phyloP scores from a whole-genome alignment of 2,113 vertebrate species.

The Toxotes jaculatrix region DNA sequence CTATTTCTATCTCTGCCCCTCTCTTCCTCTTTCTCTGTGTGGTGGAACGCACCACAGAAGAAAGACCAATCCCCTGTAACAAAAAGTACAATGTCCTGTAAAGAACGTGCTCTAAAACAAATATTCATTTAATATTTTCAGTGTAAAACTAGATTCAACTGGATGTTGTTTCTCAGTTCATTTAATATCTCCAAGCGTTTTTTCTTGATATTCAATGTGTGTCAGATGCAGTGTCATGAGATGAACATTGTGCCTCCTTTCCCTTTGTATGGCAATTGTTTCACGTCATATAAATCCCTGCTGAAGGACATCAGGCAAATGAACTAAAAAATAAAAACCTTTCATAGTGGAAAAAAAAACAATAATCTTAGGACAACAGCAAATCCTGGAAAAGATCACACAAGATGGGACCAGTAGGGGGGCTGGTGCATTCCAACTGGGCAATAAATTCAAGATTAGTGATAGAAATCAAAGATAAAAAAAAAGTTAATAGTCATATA shows the following conservation, averaged over 20 bases:
- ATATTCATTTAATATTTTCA: not conserved
- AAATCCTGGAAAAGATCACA: not conserved
- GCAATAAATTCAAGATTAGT: not conserved
- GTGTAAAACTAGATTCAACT: not conserved
- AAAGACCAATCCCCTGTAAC: constrained; percentile 24
- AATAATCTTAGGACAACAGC: not conserved
- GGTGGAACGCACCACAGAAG: constrained; percentile 33
- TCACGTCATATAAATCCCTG: not conserved
- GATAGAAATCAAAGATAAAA: not conserved
- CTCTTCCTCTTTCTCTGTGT: constrained; percentile 7
- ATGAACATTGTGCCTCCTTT: constrained; percentile 29
- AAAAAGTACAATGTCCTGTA: constrained; percentile 28
- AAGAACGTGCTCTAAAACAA: not conserved
- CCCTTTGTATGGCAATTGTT: constrained; percentile 22
- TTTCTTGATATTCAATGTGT: not conserved
- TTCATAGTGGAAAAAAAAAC: no score
- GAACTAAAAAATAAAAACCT: no score
- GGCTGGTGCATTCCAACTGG: not conserved
- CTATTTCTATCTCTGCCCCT: constrained; percentile 20
- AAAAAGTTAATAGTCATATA: not conserved
- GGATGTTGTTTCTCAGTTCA: not conserved
- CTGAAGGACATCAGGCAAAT: not conserved
- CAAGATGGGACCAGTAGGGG: not conserved
- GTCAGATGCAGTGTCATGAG: constrained; percentile 23
- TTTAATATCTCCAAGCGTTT: not conserved